Conservation (phyloP, 2,113 vertebrate genomes). For the Festucalex cinctus region DNA sequence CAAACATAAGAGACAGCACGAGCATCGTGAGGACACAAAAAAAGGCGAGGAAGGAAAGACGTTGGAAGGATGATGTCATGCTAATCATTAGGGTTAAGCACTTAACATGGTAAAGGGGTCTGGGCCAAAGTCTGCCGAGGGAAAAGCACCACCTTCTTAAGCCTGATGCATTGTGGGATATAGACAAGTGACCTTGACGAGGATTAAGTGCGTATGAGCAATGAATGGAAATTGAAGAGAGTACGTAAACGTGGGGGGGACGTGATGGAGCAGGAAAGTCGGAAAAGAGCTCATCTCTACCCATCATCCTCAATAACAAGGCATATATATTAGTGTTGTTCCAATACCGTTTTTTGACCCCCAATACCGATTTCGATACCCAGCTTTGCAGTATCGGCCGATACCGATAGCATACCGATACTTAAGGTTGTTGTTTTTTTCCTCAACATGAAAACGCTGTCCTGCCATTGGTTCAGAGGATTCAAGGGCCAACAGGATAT, state of each 20-base stretch:
- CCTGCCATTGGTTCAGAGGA: too few species aligned
- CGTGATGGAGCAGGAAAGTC: slow-evolving; percentile 14
- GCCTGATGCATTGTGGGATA: background rate
- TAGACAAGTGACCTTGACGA: background rate
- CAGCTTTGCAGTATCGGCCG: too few species aligned
- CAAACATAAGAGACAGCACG: slow-evolving; percentile 27
- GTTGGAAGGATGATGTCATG: slow-evolving; percentile 7
- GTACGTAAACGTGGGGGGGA: background rate
- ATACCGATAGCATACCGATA: too few species aligned
- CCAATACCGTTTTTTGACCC: too few species aligned
- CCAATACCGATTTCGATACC: too few species aligned
- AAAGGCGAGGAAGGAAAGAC: background rate
- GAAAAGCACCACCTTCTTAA: slow-evolving; percentile 13
- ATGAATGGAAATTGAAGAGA: background rate
- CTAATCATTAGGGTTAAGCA: slow-evolving; percentile 11
- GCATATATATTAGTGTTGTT: too few species aligned
- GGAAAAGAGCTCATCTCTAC: slow-evolving; percentile 1
- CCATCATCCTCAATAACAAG: background rate
- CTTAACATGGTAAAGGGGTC: slow-evolving; percentile 4
- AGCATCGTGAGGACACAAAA: slow-evolving; percentile 5
- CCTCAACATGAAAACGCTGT: too few species aligned
- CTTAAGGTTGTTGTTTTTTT: too few species aligned
- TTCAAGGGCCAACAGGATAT: too few species aligned
- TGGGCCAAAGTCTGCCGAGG: slow-evolving; percentile 1
- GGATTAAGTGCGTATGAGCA: slow-evolving; percentile 1